Base-by-base conservation (phyloP, 2,888 invertebrate species). In the Melipona beecheii region DNA sequence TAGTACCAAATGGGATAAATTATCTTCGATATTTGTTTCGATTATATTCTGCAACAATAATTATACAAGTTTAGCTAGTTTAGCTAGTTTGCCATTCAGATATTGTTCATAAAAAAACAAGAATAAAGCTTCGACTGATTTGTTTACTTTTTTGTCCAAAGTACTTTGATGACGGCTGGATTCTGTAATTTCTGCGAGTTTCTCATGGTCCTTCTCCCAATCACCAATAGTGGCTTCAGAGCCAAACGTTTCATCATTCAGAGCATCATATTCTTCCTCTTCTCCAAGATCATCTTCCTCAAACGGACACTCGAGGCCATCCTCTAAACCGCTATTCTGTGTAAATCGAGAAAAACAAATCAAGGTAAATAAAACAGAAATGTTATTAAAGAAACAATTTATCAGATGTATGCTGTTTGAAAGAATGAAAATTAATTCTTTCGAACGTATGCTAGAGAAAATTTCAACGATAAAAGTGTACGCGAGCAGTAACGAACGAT, bases 221-320 rank as follows among this genome's bases (percentile, higher is more conserved):
- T 97, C 97, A 24, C 96, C 96, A 83, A 95, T 93, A 93, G 96
- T 95, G 92, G 96, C 97, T 87, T 96, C 97, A 74, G 96, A 96
- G 49, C 98, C 98, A 94, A 98, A 98, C 0, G 98, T 98, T 95
- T 98, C 98, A 95, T 98, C 97, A 91, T 98, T 98, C 86, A 98
- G 96, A 0, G 98, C 98, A 95, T 98, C 98, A 94, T 98, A 98
- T 92, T 98, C 98, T 86, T 98, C 98, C 91, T 97, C 97, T 85
- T 96, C 96, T 65, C 95, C 95, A 68, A 96, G 96, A 89, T 97
- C 96, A 74, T 94, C 96, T 93, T 96, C 96, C 93, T 96, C 96
- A 94, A 96, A 87, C 50, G 92, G 91, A 82, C 93, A 92, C 75
- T 93, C 94, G 84, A 93, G 86, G 77, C 92, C 93, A 90, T 94